A percentile compares a stretch with the other conserved stretches of the same genome.
Evolutionary conservation across 2,888 invertebrate genomes (phyloP).

Genomic region (Ptilodon capucinus): DNA sequence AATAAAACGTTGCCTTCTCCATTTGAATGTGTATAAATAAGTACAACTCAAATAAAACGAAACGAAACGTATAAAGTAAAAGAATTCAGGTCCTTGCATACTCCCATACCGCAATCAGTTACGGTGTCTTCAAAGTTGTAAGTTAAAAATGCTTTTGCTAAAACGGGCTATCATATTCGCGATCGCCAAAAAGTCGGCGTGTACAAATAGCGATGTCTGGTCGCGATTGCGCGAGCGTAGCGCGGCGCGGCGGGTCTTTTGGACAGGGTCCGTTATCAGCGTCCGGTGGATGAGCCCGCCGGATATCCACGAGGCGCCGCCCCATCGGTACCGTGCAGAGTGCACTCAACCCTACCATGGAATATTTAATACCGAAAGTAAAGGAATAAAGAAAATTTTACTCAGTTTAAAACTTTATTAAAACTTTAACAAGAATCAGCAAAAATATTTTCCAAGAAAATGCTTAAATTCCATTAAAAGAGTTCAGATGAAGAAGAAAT

Average conservation of each 20-base stretch:
- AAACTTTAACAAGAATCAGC: background rate
- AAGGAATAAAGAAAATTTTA: too few species aligned
- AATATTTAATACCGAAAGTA: background rate
- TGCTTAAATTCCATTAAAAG: too few species aligned
- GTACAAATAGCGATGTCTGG: constrained; percentile 22
- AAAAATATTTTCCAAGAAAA: too few species aligned
- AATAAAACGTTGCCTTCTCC: too few species aligned
- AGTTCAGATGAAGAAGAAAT: background rate
- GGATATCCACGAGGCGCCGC: constrained; percentile 54
- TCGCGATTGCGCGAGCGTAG: constrained; percentile 25
- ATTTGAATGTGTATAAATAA: too few species aligned
- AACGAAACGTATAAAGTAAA: too few species aligned
- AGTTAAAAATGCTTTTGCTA: constrained; percentile 10
- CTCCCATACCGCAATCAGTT: constrained; percentile 6
- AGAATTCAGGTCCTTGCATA: constrained; percentile 4
- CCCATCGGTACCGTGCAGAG: constrained; percentile 18
- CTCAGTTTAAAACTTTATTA: too few species aligned
- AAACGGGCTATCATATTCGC: constrained; percentile 21
- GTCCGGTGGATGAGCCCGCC: constrained; percentile 70
- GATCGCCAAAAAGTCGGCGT: constrained; percentile 19
- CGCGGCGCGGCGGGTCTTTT: constrained; percentile 41
- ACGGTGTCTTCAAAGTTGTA: constrained; percentile 8
- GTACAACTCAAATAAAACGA: too few species aligned
- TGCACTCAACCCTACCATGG: constrained; percentile 47
- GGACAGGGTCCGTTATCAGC: constrained; percentile 59